These are phyloP conservation scores for Muntiacus reevesi DNA, from an alignment of 2,113 vertebrate species.

Conservation along the genomic window DNA sequence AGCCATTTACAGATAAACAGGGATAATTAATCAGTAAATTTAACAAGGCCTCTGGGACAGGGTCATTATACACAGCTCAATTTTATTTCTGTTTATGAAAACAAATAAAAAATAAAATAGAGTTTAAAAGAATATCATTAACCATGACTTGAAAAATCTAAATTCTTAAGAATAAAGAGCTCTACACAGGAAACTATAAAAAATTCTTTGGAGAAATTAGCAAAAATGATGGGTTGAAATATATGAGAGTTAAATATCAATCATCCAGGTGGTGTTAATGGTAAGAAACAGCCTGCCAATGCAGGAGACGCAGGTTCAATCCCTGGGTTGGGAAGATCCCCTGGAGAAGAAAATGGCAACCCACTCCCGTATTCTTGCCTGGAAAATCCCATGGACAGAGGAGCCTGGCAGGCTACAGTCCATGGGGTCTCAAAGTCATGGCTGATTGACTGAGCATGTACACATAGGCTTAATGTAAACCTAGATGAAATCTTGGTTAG, in stretches of 20 bases:
- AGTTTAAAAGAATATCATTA: not conserved
- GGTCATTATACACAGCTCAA: not conserved
- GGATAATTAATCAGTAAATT: not conserved
- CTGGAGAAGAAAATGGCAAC: not conserved
- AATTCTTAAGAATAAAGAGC: not conserved
- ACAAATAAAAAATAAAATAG: not conserved
- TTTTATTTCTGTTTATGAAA: not conserved
- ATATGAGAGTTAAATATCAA: not conserved
- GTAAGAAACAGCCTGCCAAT: not conserved
- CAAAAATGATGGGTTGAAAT: not conserved
- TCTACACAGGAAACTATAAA: not conserved
- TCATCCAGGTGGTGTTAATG: not conserved
- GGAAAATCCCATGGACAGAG: not conserved
- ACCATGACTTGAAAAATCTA: not conserved
- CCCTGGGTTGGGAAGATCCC: not conserved
- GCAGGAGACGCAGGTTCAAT: fast-evolving
- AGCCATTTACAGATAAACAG: not conserved
- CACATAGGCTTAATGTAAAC: not conserved
- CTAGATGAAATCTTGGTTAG: not conserved
- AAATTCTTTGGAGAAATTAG: not conserved
- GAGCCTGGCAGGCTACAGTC: not conserved
- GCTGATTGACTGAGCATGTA: not conserved
- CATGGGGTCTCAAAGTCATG: fast-evolving
- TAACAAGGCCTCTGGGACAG: not conserved
- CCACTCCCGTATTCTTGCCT: not conserved